These are phyloP conservation scores for Eupeodes corollae DNA, from an alignment of 1,140 invertebrate genomes.

Conservation along the genomic window DNA sequence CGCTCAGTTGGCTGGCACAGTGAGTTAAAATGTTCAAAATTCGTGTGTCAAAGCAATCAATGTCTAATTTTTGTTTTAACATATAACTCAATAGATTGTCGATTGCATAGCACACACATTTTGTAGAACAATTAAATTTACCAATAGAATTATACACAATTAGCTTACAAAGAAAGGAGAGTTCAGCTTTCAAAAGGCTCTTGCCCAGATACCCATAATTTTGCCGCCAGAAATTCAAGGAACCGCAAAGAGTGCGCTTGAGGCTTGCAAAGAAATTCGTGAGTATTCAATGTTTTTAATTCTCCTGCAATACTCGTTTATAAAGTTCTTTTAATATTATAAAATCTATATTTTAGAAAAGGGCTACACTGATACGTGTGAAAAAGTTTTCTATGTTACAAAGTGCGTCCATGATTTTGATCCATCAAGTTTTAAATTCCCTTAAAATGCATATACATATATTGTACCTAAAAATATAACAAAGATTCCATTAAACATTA, in stretches of 20 bases:
- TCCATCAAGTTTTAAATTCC: conserved; percentile 18
- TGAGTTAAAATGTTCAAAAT: conserved; percentile 6
- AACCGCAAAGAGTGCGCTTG: conserved; percentile 14
- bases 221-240: conserved; percentile 21
- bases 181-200: conserved; percentile 22
- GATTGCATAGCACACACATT: neutral
- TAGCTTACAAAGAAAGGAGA: conserved; percentile 28
- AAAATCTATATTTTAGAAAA: conserved; percentile 13
- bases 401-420: conserved; percentile 25
- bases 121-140: neutral
- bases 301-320: neutral
- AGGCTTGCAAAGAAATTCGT: conserved; percentile 25
- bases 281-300: conserved; percentile 12
- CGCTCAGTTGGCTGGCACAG: conserved; percentile 27
- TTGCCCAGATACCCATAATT: conserved; percentile 28
- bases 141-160: neutral
- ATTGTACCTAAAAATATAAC: too few relatives aligned
- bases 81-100: too few relatives aligned
- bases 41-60: too few relatives aligned
- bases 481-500: neutral
- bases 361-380: conserved; percentile 23
- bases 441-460: conserved; percentile 9
- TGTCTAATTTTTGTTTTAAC: too few relatives aligned
- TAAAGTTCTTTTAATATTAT: neutral
- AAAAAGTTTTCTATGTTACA: conserved; percentile 17